Base-by-base conservation (phyloP, 2,888 invertebrate species). In the Lasioglossum lativentre region DNA sequence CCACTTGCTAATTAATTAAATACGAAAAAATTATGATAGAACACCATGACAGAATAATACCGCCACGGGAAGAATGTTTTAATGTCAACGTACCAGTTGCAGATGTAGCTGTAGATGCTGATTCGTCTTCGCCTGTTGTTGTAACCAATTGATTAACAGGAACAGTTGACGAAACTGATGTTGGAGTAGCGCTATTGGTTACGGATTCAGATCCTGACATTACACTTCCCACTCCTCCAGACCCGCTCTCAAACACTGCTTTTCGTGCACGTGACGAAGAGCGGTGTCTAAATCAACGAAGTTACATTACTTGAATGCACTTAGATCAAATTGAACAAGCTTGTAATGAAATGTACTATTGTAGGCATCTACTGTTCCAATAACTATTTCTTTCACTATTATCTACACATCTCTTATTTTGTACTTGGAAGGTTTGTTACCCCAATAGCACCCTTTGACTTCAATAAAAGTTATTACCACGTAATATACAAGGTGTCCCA, bases 191-290 rank as follows among this genome's bases (percentile, higher is more conserved):
- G 75, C 92, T 94, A 79, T 93, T 94, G 5, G 93, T 92, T 38
- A 93, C 90, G 72, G 94, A 93, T 78, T 95, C 95, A 91, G 92
- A 93, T 78, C 93, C 93, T 80, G 94, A 94, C 94, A 95, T 94
- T 72, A 93, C 92, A 90, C 79, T 92, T 87, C 89, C 79, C 52
- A 85, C 82, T 82, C 92, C 93, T 84, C 93, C 93, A 87, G 93
- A 88, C 89, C 92, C 92, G 87, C 97, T 96, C 96, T 97, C 96
- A 74, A 86, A 91, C 86, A 94, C 93, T 82, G 94, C 92, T 91
- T 95, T 95, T 75, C 95, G 94, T 85, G 95, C 94, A 88, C 96
- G 94, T 89, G 95, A 95, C 89, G 95, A 95, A 86, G 95, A 95
- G 89, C 95, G 95, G 94, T 96, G 95, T 87, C 94, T 95, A 89